Conservation (phyloP, 53 echinoderm and acorn worm species). For the Actinopyga echinites region DNA sequence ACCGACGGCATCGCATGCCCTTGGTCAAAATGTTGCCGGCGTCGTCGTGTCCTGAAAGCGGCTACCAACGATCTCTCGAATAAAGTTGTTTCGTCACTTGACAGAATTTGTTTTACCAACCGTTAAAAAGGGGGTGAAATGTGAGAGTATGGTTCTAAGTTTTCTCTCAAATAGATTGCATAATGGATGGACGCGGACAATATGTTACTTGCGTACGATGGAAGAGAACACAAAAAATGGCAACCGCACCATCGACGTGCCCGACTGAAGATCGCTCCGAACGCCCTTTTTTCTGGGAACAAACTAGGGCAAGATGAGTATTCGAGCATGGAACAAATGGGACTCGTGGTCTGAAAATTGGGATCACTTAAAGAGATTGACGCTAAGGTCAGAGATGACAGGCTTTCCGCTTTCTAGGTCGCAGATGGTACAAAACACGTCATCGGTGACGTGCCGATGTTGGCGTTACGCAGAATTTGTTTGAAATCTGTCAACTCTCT, state of each 20-base stretch:
- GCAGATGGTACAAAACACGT: no score
- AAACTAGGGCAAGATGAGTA: no score
- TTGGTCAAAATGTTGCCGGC: slow-evolving; percentile 43
- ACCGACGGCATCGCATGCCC: slow-evolving; percentile 40
- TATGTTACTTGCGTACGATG: not conserved
- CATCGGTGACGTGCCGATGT: no score
- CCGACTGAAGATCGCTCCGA: not conserved
- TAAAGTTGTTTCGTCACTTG: slow-evolving; percentile 25
- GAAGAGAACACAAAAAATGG: slow-evolving; percentile 4
- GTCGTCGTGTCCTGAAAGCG: slow-evolving; percentile 20
- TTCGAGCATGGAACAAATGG: no score
- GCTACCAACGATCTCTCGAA: slow-evolving; percentile 10
- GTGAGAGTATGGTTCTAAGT: slow-evolving; percentile 5
- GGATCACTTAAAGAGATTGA: no score
- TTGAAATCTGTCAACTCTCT: no score
- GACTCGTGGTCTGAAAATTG: no score
- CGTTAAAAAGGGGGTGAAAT: slow-evolving; percentile 4
- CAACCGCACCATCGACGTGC: slow-evolving; percentile 8
- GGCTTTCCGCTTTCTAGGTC: no score
- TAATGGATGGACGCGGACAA: slow-evolving; percentile 1
- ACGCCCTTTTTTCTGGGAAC: no score
- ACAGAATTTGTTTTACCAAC: slow-evolving; percentile 13
- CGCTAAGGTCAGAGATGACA: no score
- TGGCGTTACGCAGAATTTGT: no score
- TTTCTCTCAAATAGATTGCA: slow-evolving; percentile 13